phyloP scores from a whole-genome alignment of 2,888 invertebrate species.

The Pachliopta kotzebuea region DNA sequence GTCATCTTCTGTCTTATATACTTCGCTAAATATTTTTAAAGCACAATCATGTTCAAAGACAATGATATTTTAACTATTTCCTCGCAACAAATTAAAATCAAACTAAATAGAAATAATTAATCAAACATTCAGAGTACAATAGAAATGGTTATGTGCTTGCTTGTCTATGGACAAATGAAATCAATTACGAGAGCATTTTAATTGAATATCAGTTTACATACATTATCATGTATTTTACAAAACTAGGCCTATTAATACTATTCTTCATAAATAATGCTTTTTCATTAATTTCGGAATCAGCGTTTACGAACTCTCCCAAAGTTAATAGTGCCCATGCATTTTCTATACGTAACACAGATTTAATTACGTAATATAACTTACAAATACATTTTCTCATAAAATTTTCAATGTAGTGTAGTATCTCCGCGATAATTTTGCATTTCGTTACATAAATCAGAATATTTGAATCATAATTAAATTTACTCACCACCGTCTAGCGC shows the following conservation, averaged over 20 bases:
- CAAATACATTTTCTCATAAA: not conserved
- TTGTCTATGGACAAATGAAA: too few species aligned
- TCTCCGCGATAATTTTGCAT: not conserved
- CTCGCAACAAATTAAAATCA: not conserved
- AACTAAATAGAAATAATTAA: not conserved
- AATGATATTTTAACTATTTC: not conserved
- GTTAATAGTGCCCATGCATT: not conserved
- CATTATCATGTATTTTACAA: too few species aligned
- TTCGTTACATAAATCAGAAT: not conserved
- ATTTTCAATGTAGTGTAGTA: not conserved
- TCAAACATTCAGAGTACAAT: not conserved
- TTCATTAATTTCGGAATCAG: too few species aligned
- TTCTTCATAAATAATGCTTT: too few species aligned
- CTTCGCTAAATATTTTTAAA: not conserved
- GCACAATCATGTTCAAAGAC: not conserved
- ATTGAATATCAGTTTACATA: too few species aligned
- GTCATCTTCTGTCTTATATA: slow-evolving; percentile 4
- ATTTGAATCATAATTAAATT: slow-evolving; percentile 3
- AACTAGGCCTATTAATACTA: too few species aligned
- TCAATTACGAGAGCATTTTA: too few species aligned
- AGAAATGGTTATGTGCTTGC: too few species aligned
- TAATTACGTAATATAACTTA: not conserved
- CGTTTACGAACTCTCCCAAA: too few species aligned
- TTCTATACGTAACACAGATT: not conserved
- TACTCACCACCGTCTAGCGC: not conserved